A percentile compares a stretch with the other conserved stretches of the same genome.
phyloP scores from a whole-genome alignment of 2,888 invertebrate genomes.

The Pollenia amentaria region DNA sequence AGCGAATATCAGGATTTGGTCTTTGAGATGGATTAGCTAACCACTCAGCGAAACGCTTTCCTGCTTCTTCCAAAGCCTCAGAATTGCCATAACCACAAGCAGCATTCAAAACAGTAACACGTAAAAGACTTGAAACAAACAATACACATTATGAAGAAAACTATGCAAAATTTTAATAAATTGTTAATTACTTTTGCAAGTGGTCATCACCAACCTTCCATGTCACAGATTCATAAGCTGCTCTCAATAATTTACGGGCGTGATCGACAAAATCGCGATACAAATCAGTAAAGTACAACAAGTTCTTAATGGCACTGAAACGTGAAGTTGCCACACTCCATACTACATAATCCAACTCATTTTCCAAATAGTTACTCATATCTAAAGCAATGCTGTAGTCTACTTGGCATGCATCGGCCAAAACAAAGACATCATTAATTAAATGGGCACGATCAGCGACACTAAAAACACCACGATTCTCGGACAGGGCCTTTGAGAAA shows the following conservation, averaged over 20 bases:
- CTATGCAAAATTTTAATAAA: slow-evolving; percentile 49
- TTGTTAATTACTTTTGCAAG: slow-evolving; percentile 81
- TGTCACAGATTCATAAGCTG: slow-evolving; percentile 87
- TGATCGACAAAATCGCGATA: slow-evolving; percentile 87
- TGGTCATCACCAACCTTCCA: slow-evolving; percentile 87
- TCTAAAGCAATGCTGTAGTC: slow-evolving; percentile 89
- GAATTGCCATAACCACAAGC: slow-evolving; percentile 88
- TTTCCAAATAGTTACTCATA: slow-evolving; percentile 88
- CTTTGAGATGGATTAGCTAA: slow-evolving; percentile 84
- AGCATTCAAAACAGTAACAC: slow-evolving; percentile 87
- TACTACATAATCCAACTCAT: slow-evolving; percentile 89
- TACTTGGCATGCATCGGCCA: slow-evolving; percentile 90
- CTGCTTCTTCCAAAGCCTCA: slow-evolving; percentile 87
- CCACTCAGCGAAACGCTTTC: slow-evolving; percentile 87
- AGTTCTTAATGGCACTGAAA: slow-evolving; percentile 85
- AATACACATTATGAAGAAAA: slow-evolving; percentile 3
- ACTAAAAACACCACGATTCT: slow-evolving; percentile 83
- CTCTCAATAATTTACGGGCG: slow-evolving; percentile 86
- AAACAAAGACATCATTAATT: slow-evolving; percentile 92
- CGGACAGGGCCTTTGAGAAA: slow-evolving; percentile 82
- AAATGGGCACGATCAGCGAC: slow-evolving; percentile 91
- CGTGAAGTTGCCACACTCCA: slow-evolving; percentile 89
- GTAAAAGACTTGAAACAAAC: slow-evolving; percentile 86
- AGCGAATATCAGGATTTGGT: slow-evolving; percentile 88
- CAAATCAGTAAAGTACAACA: slow-evolving; percentile 86